Evolutionary conservation across 2,113 vertebrate genomes (phyloP).

Genomic region (Chionodraco myersi): DNA sequence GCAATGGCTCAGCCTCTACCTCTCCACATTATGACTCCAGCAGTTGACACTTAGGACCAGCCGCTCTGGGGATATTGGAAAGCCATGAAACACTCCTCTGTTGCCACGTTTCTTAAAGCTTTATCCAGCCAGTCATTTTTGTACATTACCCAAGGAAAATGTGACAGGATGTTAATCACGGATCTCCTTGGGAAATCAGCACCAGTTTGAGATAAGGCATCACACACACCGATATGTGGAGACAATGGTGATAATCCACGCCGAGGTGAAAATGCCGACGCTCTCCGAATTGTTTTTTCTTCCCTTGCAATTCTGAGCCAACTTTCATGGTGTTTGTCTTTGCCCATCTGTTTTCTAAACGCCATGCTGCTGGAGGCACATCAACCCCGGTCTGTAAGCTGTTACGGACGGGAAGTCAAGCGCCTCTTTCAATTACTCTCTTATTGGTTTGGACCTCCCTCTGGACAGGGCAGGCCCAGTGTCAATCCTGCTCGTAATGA

Average conservation of each 20-base stretch:
- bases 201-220: slow-evolving; percentile 22
- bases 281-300: slow-evolving; percentile 29
- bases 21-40: slow-evolving; percentile 50
- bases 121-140: slow-evolving; percentile 30
- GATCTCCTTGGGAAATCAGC: slow-evolving; percentile 16
- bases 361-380: slow-evolving; percentile 61
- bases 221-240: slow-evolving; percentile 21
- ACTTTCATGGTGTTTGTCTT: slow-evolving; percentile 72
- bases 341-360: slow-evolving; percentile 78
- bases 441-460: slow-evolving; percentile 79
- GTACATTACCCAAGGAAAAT: slow-evolving; percentile 5
- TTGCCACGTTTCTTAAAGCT: slow-evolving; percentile 18
- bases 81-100: slow-evolving; percentile 27
- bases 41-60: slow-evolving; percentile 66
- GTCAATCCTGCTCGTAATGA: slow-evolving; percentile 82
- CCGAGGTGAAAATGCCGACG: slow-evolving; percentile 32
- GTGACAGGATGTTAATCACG: slow-evolving; percentile 30
- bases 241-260: slow-evolving; percentile 18
- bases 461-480: slow-evolving; percentile 74
- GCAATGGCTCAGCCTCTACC: slow-evolving; percentile 60
- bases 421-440: slow-evolving; percentile 81
- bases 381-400: slow-evolving; percentile 69
- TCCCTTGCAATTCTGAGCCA: slow-evolving; percentile 36
- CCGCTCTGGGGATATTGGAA: slow-evolving; percentile 46
- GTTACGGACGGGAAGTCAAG: slow-evolving; percentile 80